Percentiles rank a stretch among this genome's conserved stretches.
phyloP scores from a whole-genome alignment of 1,140 invertebrate species.

The Conopomorpha cramerella region DNA sequence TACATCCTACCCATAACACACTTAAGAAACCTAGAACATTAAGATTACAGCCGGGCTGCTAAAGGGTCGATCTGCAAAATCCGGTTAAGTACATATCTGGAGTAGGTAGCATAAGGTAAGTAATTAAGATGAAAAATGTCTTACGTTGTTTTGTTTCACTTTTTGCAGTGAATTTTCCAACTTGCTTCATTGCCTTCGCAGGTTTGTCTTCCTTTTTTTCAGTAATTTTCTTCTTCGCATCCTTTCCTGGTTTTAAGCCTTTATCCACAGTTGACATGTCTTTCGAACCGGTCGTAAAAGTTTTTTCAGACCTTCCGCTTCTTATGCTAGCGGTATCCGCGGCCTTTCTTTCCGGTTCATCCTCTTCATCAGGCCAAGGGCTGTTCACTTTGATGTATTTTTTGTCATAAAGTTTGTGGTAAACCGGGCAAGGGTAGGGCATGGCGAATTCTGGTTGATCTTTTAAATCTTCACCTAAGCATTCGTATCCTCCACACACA shows the following conservation, averaged over 20 bases:
- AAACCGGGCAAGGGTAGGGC: conserved; percentile 48
- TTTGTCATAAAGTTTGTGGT: conserved; percentile 45
- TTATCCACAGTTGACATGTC: conserved; percentile 6
- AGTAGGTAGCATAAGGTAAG: too few relatives aligned
- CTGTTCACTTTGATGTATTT: conserved; percentile 26
- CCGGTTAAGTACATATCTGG: too few relatives aligned
- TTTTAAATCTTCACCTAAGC: conserved; percentile 31
- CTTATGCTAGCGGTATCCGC: conserved; percentile 14
- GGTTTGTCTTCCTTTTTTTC: background rate
- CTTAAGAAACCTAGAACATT: too few relatives aligned
- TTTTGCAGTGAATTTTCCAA: background rate
- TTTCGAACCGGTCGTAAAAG: conserved; percentile 14
- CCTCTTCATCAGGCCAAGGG: conserved; percentile 30
- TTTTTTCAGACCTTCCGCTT: conserved; percentile 18
- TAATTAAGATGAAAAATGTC: too few relatives aligned
- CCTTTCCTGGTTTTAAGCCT: conserved; percentile 16
- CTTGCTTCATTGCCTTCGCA: background rate
- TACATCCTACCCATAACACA: too few relatives aligned
- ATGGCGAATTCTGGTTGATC: conserved; percentile 27
- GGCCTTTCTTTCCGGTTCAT: background rate
- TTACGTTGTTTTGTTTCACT: too few relatives aligned
- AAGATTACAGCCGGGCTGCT: too few relatives aligned
- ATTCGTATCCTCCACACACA: conserved; percentile 45
- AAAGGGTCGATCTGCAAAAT: too few relatives aligned
- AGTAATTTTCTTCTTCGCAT: conserved; percentile 7